phyloP scores from a whole-genome alignment of 2,797 vertebrate genomes.

The Masticophis lateralis region DNA sequence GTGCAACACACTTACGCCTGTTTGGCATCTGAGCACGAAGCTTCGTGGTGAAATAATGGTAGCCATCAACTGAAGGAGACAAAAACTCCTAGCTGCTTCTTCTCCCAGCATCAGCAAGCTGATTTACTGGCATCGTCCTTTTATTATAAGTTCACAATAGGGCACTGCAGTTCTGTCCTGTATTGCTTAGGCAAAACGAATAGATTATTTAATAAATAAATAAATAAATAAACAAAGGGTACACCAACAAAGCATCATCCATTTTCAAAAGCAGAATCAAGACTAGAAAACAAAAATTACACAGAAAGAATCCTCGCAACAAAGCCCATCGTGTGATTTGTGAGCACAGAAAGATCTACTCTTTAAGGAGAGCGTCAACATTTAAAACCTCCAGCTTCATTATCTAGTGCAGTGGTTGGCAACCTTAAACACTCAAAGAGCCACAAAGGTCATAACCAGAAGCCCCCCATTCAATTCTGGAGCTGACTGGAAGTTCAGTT shows the following conservation, averaged over 20 bases:
- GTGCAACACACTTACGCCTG: neutral
- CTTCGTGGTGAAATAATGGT: constrained; percentile 6
- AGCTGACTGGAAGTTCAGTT: too few relatives aligned
- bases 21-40: neutral
- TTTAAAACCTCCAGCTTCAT: neutral
- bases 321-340: neutral
- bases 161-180: neutral
- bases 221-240: neutral
- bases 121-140: neutral
- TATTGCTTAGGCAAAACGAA: neutral
- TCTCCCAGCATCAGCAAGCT: neutral
- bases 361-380: neutral
- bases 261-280: neutral
- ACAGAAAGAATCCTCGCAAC: neutral
- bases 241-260: neutral
- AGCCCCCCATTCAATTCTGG: too few relatives aligned
- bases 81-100: neutral
- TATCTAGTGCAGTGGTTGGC: neutral
- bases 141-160: neutral
- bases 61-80: neutral
- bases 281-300: neutral
- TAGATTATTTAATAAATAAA: neutral
- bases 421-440: too few relatives aligned
- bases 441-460: too few relatives aligned
- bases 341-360: neutral